Evolutionary conservation across 2,797 vertebrate genomes (phyloP).

Genomic region (Dendrocincla fuliginosa): DNA sequence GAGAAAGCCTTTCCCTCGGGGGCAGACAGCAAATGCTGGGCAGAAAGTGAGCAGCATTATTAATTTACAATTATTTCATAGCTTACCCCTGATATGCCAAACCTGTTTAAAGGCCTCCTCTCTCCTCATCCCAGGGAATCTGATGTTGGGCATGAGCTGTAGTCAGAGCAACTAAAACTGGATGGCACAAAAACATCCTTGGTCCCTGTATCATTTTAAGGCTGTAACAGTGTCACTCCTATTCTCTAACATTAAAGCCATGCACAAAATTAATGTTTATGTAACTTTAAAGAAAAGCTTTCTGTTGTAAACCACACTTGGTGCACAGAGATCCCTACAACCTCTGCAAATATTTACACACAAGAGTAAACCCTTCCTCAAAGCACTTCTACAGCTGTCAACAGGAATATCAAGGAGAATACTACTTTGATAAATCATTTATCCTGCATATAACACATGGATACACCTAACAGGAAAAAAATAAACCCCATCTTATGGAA

Average conservation of each 20-base stretch:
- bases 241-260: background rate
- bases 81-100: constrained; percentile 6
- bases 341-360: background rate
- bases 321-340: background rate
- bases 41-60: constrained; percentile 66
- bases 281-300: background rate
- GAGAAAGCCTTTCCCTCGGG: constrained; percentile 29
- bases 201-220: background rate
- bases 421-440: background rate
- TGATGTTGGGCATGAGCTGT: background rate
- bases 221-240: background rate
- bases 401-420: background rate
- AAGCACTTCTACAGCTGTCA: background rate
- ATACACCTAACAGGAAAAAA: background rate
- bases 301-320: background rate
- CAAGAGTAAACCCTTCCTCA: background rate
- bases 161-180: background rate
- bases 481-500: background rate
- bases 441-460: background rate
- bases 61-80: constrained; percentile 53
- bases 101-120: background rate
- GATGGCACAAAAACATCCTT: background rate
- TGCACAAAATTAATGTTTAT: background rate
- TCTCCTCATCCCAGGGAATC: background rate
- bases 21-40: constrained; percentile 29